Evolutionary conservation across 1,140 invertebrate genomes (phyloP), one percentile per base, ranked within the genome.

Genomic region (Drosophila obscura): DNA sequence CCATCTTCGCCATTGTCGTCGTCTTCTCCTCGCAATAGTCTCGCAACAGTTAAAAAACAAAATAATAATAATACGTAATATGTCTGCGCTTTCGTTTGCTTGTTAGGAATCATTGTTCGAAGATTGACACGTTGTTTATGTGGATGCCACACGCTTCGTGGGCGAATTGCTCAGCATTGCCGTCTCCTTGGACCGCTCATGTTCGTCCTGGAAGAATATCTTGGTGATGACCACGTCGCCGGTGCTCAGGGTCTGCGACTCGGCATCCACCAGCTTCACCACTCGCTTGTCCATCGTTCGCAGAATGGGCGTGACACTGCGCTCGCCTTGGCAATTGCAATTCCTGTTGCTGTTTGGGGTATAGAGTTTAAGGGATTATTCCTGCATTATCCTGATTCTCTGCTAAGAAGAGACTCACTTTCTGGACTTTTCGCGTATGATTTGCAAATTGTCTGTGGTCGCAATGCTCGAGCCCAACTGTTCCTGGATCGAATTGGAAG

Each of bases 221-320:
- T 96, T 96, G 49, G 97, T 98, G 73, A 98, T 97, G 24, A 97
- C 97, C 90, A 98, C 97, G 92, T 98, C 97, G 53, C 97, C 97
- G n/a, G 97, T 98, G 82, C 96, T 97, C 13, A 97, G 92, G 2
- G 97, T 98, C 92, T 98, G 97, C 59, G 95, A 96, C 24, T 94
- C 94, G 24, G 94, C 92, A 71, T 92, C 88, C 31, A 80, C 77
- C 55, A 91, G 62, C 63, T 91, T 91, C 19, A 91, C 75, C 48
- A 89, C 7, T 6, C 72, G 66, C 53, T 79, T 89, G 50, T 89
- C 85, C 28, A 62, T 53, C 16, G 80, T 57, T 26, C 56, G 67
- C 16, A 84, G 31, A 43, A 88, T 90, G 9, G 85, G 90, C 31
- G 90, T 89, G 13, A 79, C 64, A 55, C 83, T 91, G 22, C 83